Evolutionary conservation across 2,797 vertebrate species (phyloP), one percentile per base, ranked within the genome.

Genomic region (Arrhamphus sclerolepis): DNA sequence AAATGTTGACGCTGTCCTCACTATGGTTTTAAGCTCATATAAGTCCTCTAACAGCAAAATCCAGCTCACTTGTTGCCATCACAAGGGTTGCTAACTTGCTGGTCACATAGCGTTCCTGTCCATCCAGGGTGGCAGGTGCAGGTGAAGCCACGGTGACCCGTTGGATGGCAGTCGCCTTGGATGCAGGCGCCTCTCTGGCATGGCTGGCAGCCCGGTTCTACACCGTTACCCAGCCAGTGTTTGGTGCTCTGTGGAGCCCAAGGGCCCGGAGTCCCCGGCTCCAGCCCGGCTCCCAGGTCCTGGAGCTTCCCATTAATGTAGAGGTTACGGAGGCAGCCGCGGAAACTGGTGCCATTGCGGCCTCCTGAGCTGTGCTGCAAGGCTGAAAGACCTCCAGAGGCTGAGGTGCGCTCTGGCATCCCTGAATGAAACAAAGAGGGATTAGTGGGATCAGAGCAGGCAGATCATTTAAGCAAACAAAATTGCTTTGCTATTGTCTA

Each of bases 301-400:
- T 98, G 97, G 49, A 99, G 95, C 66, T 97, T 94, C 0, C 94
- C 96, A 46, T 99, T 97, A 81, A 99, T 95, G 51, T 97, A 97
- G 0, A 99, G 87, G 69, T 97, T 95, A 17, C 96, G 94, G 55
- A 99, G 93, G 78, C 98, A 99, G 42, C 98, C 97, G 0, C 96
- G 96, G 87, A 99, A 99, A 77, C 95, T 96, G 18, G 95, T 96
- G 75, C 96, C 95, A 0, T 99, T 99, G 56, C 92, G 94, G 6
- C 87, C 86, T 2, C 94, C 94, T 0, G 96, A 92, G 20, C 93
- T 90, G 48, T 97, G 96, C 72, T 94, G 96, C 64, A 97, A 70
- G 0, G 95, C 92, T 0, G 96, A 95, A 17, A 94, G 81, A 16
- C 94, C 94, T 0, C 84, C 84, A 0, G 86, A 77, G 19, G 54